Evolutionary conservation across 2,797 vertebrate species (phyloP), one percentile per base, ranked within the genome.

Genomic region (Oreochromis mossambicus): DNA sequence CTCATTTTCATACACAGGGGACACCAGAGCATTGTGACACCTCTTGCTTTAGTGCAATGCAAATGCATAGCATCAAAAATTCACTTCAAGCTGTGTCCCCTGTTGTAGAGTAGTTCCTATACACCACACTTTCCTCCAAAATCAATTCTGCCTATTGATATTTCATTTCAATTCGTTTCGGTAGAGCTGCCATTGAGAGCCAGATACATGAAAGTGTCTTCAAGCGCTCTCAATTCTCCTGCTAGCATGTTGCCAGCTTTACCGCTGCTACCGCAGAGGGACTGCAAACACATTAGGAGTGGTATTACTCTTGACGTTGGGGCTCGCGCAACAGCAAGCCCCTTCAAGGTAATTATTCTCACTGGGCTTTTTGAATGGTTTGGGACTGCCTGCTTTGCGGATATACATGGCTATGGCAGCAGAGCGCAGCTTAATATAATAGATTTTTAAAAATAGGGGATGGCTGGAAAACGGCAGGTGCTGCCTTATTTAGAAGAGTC

Each of bases 301-400:
- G 29, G 70, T 80, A 70, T 88, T 88, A 87, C 84, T 90, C 58
- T 82, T 86, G 29, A 87, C 13, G 12, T 77, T 55, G 77, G 56
- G 17, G 87, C 51, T 81, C 2, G 2, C 79, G 29, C 86, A 85
- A 84, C 86, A 81, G 81, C 76, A 29, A 80, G 63, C 81, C 84
- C 86, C 84, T 91, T 89, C 51, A 86, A 58, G 80, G 87, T 87
- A 86, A 89, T 92, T 90, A 86, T 89, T 75, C 86, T 91, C 82
- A 19, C 46, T 68, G 82, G 87, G 81, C 58, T 81, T 83, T 88
- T 76, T 88, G 77, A 86, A 76, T 50, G 82, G 12, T 5, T 8
- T 80, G 32, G 78, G 81, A 82, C 89, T 80, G 80, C 79, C 77
- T 90, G 79, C 79, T 87, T 70, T 81, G 85, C 79, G 58, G 38